Conservation (phyloP, 2,888 invertebrate genomes). For the Chrysina gloriosa region DNA sequence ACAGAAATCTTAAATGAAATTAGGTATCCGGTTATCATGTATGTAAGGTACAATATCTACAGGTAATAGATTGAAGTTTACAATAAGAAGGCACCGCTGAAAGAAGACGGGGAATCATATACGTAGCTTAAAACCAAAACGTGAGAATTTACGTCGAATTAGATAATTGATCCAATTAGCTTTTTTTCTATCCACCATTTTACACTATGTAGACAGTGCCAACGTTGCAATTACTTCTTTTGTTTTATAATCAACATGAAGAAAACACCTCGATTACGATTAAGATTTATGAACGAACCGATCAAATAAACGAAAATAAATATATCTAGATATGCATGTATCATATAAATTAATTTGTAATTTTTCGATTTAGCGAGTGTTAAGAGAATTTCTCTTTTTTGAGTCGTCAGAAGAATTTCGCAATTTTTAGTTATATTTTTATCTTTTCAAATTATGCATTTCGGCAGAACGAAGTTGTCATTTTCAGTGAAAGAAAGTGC, state of each 20-base stretch:
- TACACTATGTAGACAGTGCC: background rate
- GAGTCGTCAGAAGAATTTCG: too few species aligned
- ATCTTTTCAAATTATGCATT: too few species aligned
- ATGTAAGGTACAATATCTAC: constrained; percentile 55
- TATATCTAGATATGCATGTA: too few species aligned
- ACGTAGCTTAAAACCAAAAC: constrained; percentile 16
- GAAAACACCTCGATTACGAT: background rate
- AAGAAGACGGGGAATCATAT: constrained; percentile 64
- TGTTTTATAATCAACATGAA: constrained; percentile 1
- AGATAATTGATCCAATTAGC: background rate
- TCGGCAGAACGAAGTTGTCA: too few species aligned
- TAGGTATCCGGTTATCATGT: constrained; percentile 36
- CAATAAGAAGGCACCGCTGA: constrained; percentile 67
- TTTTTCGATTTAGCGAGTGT: too few species aligned
- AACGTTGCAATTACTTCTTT: background rate
- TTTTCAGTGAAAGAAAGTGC: too few species aligned
- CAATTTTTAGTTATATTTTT: too few species aligned
- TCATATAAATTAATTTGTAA: too few species aligned
- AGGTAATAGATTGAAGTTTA: constrained; percentile 62
- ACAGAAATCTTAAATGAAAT: constrained; percentile 53
- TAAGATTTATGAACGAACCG: background rate
- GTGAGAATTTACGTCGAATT: background rate
- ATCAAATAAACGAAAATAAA: background rate
- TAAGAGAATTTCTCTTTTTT: too few species aligned
- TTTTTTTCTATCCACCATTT: background rate